Base-by-base conservation (phyloP, 2,888 invertebrate genomes). In the Cryptocheilus praepositus region DNA sequence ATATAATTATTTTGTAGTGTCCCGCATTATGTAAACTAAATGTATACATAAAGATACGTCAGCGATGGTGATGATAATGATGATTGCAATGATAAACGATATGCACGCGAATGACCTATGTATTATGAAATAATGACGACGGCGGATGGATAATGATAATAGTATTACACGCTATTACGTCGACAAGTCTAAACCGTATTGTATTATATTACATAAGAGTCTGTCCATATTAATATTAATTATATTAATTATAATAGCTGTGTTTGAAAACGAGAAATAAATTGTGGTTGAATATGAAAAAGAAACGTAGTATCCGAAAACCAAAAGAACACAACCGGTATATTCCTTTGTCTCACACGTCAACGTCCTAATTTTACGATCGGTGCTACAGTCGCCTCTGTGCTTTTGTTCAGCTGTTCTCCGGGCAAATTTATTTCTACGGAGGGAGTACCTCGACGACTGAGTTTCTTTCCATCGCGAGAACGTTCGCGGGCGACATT, bases 211-310 rank as follows among this genome's bases (percentile, higher is more conserved):
- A 81, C 86, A 86, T 88, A 88, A 88, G 87, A 88, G 86, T 88
- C 88, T 88, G 88, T 88, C 88, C 88, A 88, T 88, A 88, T 85
- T 88, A 88, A 88, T 87, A 87, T 85, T 85, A 86, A 83, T 84
- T 84, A 88, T 86, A 88, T 87, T 88, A 88, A 88, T 88, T 88
- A 88, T 88, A 88, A 88, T 88, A 88, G 88, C 87, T 89, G 89
- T 89, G 89, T 89, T 89, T 89, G 88, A 88, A 88, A 88, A 88
- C 88, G 87, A 88, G 87, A 89, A 89, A 88, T 88, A 89, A 88
- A 89, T 88, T 89, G 89, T 89, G 89, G 89, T 89, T 89, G 89
- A 89, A 88, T 89, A 89, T 88, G 88, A 88, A 73, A 70, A 59
- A 43, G 46, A 16, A 36, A 28, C 44, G 56, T 36, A 56, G 44